Evolutionary conservation across 2,797 vertebrate genomes (phyloP), one percentile per base, ranked within the genome.

Genomic region (Coccyzus lansbergi): DNA sequence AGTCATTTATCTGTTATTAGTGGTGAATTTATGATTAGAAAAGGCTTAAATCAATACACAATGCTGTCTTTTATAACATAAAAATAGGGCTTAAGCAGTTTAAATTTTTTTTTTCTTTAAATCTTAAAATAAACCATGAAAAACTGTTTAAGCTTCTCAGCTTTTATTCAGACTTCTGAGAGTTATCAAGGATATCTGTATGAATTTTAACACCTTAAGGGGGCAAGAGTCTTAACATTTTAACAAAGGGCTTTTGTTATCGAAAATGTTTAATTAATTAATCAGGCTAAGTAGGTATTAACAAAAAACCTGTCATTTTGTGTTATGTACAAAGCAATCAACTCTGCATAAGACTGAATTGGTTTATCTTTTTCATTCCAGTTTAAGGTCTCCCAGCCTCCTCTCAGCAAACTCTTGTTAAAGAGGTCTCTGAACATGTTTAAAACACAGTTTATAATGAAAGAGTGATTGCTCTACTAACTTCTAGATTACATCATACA

Each of bases 261-360:
- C 44, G 59, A 93, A 93, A 92, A 88, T 52, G 29, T 90, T 93
- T 94, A 93, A 93, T 95, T 94, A 93, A 90, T 93, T 94, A 94
- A 90, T 88, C 93, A 97, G 92, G 93, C 77, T 95, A 97, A 94
- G 91, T 82, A 90, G 85, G 85, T 92, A 95, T 94, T 95, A 95
- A 92, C 69, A 92, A 92, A 82, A 94, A 91, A 24, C 17, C 83
- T 95, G 94, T 91, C 87, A 92, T 67, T 90, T 74, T 72, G 72
- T 91, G 52, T 94, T 95, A 92, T 1, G 8, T 42, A 82, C 40
- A 70, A 58, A 34, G 83, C 64, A 76, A 90, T 90, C 74, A 92
- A 74, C 42, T 60, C 55, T 22, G 26, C 0, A 0, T 76, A 92
- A 84, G 40, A 92, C 0, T 88, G 62, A 90, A 89, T 74, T 83